Percentiles rank a stretch among this genome's conserved stretches.
These are phyloP conservation scores for Chromobotia macracanthus DNA, from an alignment of 2,797 vertebrate genomes.

Conservation along the genomic window DNA sequence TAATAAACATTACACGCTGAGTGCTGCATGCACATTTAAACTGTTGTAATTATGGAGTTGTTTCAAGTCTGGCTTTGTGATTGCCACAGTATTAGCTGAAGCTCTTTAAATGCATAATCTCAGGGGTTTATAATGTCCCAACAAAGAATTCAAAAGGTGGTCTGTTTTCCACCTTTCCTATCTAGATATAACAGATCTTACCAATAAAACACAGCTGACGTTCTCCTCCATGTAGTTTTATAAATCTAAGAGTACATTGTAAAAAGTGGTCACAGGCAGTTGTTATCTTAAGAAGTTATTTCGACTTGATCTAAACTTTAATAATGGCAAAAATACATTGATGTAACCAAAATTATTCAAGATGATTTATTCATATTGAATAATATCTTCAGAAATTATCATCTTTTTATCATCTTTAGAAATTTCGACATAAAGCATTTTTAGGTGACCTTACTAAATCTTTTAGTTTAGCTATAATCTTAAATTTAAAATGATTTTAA, in stretches of 20 bases:
- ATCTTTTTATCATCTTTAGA: no score
- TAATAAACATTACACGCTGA: background rate
- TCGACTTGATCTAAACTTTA: background rate
- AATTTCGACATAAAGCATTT: no score
- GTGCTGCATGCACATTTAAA: background rate
- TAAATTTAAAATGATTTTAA: no score
- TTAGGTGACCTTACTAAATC: no score
- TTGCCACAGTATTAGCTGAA: background rate
- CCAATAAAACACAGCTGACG: slow-evolving; percentile 6
- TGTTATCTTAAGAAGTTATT: background rate
- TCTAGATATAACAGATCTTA: background rate
- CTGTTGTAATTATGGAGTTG: background rate
- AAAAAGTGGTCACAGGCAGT: background rate
- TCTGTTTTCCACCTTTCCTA: background rate
- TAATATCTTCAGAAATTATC: background rate
- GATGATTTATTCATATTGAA: background rate
- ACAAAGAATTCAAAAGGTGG: background rate
- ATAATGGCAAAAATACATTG: background rate
- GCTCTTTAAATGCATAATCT: slow-evolving; percentile 12
- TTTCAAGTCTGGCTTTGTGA: background rate
- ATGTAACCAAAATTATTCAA: no score
- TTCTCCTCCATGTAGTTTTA: slow-evolving; percentile 2
- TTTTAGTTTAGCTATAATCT: background rate
- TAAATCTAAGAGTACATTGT: background rate
- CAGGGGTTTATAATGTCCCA: background rate